A percentile compares a stretch with the other conserved stretches of the same genome.
phyloP scores from a whole-genome alignment of 2,888 invertebrate species.

The Monochamus alternatus region DNA sequence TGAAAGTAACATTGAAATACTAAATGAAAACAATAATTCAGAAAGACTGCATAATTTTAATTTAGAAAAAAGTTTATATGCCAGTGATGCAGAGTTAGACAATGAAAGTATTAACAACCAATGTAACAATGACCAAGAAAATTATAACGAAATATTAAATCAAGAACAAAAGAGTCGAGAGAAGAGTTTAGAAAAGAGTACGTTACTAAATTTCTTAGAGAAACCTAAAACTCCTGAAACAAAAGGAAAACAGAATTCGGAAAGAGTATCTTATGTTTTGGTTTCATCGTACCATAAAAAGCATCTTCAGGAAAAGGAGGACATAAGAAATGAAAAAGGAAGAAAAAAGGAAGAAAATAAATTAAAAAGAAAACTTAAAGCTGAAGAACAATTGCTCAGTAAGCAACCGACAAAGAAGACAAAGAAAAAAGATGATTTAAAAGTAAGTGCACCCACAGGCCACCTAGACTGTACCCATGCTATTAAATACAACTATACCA shows the following conservation, averaged over 20 bases:
- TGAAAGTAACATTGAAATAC: slow-evolving; percentile 4
- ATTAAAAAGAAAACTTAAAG: slow-evolving; percentile 15
- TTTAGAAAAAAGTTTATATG: slow-evolving; percentile 2
- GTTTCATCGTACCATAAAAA: slow-evolving; percentile 11
- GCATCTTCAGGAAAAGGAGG: neutral
- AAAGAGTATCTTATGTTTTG: slow-evolving; percentile 11
- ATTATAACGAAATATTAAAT: slow-evolving; percentile 1
- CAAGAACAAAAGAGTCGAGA: slow-evolving; percentile 1
- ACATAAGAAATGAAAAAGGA: slow-evolving; percentile 8
- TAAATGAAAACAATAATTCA: slow-evolving; percentile 8
- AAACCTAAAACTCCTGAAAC: slow-evolving; percentile 16
- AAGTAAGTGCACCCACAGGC: neutral
- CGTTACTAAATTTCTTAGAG: slow-evolving; percentile 2
- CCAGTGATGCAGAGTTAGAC: neutral
- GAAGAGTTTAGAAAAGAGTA: slow-evolving; percentile 4
- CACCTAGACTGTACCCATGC: too few relatives aligned
- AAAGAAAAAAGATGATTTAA: neutral
- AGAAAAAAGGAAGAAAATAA: slow-evolving; percentile 23
- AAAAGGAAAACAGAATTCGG: neutral
- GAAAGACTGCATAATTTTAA: slow-evolving; percentile 5
- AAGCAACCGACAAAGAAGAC: slow-evolving; percentile 2
- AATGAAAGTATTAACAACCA: slow-evolving; percentile 7
- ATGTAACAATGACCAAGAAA: neutral
- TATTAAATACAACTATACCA: too few relatives aligned
- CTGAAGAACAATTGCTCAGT: slow-evolving; percentile 1